Conservation (phyloP, 2,797 vertebrate genomes). For the Hydrolagus colliei region DNA sequence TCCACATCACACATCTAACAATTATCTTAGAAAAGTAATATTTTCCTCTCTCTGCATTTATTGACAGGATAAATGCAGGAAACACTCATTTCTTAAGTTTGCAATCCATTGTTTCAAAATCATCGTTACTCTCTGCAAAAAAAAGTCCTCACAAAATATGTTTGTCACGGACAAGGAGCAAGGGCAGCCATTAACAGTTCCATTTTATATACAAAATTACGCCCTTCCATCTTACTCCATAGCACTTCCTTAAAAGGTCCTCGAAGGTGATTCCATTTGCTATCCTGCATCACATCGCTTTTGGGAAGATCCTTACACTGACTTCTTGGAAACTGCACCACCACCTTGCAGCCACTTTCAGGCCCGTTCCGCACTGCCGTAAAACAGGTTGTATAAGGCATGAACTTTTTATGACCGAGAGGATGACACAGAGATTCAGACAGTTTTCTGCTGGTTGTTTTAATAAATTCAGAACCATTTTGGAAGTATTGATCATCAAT, state of each 20-base stretch:
- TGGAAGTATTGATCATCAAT: background rate
- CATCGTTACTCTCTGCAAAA: background rate
- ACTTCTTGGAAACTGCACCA: conserved; percentile 84
- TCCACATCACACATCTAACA: background rate
- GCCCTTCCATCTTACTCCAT: conserved; percentile 94
- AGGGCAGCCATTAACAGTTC: conserved; percentile 94
- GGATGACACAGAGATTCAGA: background rate
- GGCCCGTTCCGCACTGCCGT: conserved; percentile 81
- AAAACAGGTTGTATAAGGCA: background rate
- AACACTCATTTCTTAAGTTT: conserved; percentile 4
- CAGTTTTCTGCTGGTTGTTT: background rate
- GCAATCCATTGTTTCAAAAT: background rate
- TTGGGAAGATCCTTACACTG: conserved; percentile 86
- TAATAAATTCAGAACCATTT: background rate
- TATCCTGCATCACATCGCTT: conserved; percentile 83
- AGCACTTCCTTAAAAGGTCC: conserved; percentile 85
- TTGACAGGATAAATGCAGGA: background rate
- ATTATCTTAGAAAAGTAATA: background rate
- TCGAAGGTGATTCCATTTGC: conserved; percentile 85
- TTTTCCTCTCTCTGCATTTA: background rate
- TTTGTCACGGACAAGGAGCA: conserved; percentile 64
- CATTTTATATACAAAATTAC: conserved; percentile 97
- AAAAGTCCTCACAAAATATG: background rate
- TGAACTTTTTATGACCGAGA: background rate
- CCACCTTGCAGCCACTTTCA: conserved; percentile 80